Evolutionary conservation across 2,797 vertebrate genomes (phyloP), one percentile per base, ranked within the genome.

Genomic region (Melanotaenia boesemani): DNA sequence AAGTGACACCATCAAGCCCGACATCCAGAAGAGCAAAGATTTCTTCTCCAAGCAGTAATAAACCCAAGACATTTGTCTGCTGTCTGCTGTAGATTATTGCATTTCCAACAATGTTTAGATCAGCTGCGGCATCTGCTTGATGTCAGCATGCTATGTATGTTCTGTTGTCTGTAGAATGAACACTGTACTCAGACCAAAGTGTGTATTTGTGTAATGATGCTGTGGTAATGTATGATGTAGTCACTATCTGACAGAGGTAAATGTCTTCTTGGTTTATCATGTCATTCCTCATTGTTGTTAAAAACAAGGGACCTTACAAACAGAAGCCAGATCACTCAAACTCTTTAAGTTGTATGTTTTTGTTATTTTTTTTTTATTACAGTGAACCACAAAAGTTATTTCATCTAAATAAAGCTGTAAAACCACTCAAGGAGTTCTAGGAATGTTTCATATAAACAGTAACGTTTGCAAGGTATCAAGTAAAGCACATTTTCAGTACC

Each of bases 1-100:
- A 89, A 97, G 94, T 83, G 97, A 99, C 91, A 98, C 97, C 66
- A 99, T 99, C 95, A 99, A 98, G 88, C 98, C 98, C 16, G 97
- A 99, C 54, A 91, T 99, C 86, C 89, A 97, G 88, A 95, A 97
- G 82, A 99, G 98, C 88, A 99, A 97, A 96, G 97, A 98, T 67
- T 99, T 96, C 92, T 99, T 99, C 79, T 94, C 97, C 90, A 99
- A 99, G 92, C 97, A 99, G 88, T 94, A 95, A 85, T 95, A 94
- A 95, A 68, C 4, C 61, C 54, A 73, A 16, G n/a, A 82, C 82
- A 39, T 56, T 44, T 81, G 67, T 93, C 71, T 94, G 92, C 79
- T 50, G 72, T 59, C 66, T 94, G 70, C 85, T 93, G 64, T 93
- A 93, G 86, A 58, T 80, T 69, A 77, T 81, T 76, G 76, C 57